Percentiles rank a stretch among this genome's conserved stretches.
Evolutionary conservation across 2,888 invertebrate genomes (phyloP).

Genomic region (Pardosa pseudoannulata): DNA sequence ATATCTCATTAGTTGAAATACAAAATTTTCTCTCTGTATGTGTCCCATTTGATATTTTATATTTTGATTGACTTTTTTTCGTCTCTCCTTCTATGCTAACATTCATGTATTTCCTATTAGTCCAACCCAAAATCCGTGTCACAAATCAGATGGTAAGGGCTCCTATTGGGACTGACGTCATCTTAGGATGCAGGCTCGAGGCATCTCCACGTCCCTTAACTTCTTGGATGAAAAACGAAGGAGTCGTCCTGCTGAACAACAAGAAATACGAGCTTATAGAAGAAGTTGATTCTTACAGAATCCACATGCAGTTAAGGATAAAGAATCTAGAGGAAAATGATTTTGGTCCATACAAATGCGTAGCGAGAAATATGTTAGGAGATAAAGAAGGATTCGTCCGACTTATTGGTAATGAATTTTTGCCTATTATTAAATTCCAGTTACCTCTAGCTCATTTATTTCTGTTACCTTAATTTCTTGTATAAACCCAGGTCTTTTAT

Average conservation of each 20-base stretch:
- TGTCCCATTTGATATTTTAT: too few relatives aligned
- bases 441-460: too few relatives aligned
- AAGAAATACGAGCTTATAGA: conserved; percentile 65
- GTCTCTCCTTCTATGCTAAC: too few relatives aligned
- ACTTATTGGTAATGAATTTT: conserved; percentile 67
- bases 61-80: too few relatives aligned
- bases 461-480: too few relatives aligned
- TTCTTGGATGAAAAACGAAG: conserved; percentile 74
- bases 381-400: conserved; percentile 72
- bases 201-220: conserved; percentile 74
- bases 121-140: conserved; percentile 74
- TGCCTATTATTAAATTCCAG: too few relatives aligned
- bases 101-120: conserved; percentile 15
- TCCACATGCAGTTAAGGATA: conserved; percentile 65
- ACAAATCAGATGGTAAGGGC: conserved; percentile 73
- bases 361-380: conserved; percentile 68
- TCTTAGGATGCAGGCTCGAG: conserved; percentile 73
- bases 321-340: conserved; percentile 53
- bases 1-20: too few relatives aligned
- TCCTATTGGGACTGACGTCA: conserved; percentile 71
- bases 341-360: conserved; percentile 70
- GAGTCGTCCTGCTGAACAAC: conserved; percentile 64
- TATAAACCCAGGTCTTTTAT: too few relatives aligned
- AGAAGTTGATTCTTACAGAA: conserved; percentile 68
- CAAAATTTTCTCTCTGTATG: too few relatives aligned